Evolutionary conservation across 2,888 invertebrate genomes (phyloP), one percentile per base, ranked within the genome.

Genomic region (Acleris emargana): DNA sequence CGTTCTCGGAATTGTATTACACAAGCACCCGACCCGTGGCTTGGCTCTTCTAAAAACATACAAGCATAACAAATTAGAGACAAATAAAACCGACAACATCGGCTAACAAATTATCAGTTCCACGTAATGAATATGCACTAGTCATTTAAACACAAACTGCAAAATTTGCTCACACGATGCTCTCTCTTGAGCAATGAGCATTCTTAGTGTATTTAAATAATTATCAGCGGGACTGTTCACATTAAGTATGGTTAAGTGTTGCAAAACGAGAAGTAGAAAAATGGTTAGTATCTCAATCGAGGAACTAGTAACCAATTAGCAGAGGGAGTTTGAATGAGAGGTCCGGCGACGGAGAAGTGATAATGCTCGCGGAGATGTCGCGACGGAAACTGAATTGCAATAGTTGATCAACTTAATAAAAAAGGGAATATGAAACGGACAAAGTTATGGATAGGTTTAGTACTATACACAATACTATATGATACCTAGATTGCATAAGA

Each of bases 231-330:
- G 81, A 80, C 80, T 72, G 76, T 71, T 73, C 69, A 68, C 80
- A 78, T 78, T 81, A 80, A 78, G 73, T 74, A 79, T 73, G 74
- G 68, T 72, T 70, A 74, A 76, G 74, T 74, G 74, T 74, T 69
- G 70, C 70, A 72, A 71, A 76, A 76, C 73, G 74, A 77, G 78
- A 73, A 73, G 68, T 68, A 70, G 74, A 75, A 73, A 71, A 74
- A 72, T 64, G 53, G 70, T 75, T 38, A 79, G 73, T 79, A 79
- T 83, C 80, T 81, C 76, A 78, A 78, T 82, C 73, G 69, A 71
- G 72, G 64, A 71, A 76, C 84, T 76, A 76, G 82, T 78, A 75
- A 81, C 84, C 83, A 90, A 90, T 90, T 90, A 89, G 88, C 76
- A 79, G 78, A 79, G 74, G 76, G 73, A 78, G 77, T 77, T 75